Conservation (phyloP, 2,797 vertebrate genomes). For the Lagorchestes hirsutus region DNA sequence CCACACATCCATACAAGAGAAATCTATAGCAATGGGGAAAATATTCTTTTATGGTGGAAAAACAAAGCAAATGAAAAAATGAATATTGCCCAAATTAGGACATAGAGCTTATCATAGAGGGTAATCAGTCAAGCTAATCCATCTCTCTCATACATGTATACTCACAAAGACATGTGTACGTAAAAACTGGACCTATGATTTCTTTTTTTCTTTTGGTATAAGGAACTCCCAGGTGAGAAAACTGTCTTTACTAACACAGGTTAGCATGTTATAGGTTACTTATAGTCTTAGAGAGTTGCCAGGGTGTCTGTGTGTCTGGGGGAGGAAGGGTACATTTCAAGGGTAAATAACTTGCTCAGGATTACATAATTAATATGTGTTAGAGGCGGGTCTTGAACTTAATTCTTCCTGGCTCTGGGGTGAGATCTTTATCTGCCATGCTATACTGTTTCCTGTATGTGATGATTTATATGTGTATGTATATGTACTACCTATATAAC, state of each 20-base stretch:
- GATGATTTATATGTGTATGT: not conserved
- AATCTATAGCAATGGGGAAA: not conserved
- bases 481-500: not conserved
- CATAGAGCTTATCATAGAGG: not conserved
- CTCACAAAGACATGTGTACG: not conserved
- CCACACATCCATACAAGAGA: not conserved
- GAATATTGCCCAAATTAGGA: not conserved
- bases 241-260: not conserved
- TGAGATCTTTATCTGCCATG: not conserved
- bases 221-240: not conserved
- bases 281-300: not conserved
- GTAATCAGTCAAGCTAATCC: not conserved
- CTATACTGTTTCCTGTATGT: not conserved
- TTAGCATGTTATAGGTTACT: not conserved
- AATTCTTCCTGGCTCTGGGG: not conserved
- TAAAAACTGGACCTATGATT: not conserved
- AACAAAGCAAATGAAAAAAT: not conserved
- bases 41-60: not conserved
- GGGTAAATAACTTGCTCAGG: not conserved
- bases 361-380: not conserved
- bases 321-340: accelerated
- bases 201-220: not conserved
- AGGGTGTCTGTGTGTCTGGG: not conserved
- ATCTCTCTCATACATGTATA: not conserved
- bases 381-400: not conserved